These are phyloP conservation scores for Elephantulus edwardii DNA, from an alignment of 2,113 vertebrate genomes.

Conservation along the genomic window DNA sequence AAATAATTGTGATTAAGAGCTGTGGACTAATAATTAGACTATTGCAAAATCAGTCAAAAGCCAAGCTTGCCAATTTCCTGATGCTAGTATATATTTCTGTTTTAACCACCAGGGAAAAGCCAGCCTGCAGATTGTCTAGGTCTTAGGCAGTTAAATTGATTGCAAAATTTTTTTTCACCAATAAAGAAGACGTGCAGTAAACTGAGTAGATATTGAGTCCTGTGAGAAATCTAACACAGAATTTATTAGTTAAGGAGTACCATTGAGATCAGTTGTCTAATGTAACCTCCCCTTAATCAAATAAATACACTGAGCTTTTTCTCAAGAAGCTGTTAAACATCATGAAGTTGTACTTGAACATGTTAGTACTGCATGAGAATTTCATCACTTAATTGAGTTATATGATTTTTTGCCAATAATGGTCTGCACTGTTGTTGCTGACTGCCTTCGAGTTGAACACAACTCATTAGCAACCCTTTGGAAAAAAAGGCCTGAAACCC, in stretches of 20 bases:
- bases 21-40: neutral
- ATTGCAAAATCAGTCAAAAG: neutral
- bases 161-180: neutral
- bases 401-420: neutral
- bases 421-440: neutral
- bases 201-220: neutral
- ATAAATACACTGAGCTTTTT: neutral
- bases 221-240: neutral
- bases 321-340: neutral
- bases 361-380: neutral
- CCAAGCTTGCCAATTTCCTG: neutral
- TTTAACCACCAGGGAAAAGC: neutral
- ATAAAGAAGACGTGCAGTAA: neutral
- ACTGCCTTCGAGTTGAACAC: too few species aligned
- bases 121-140: neutral
- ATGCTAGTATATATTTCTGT: neutral
- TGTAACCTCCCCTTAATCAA: neutral
- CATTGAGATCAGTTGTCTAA: neutral
- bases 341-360: neutral
- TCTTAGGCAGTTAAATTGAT: slow-evolving; percentile 3
- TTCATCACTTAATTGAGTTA: neutral
- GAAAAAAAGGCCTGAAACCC: too few species aligned
- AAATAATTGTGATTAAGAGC: neutral
- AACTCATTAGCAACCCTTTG: too few species aligned
- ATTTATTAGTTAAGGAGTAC: neutral